Evolutionary conservation across 2,797 vertebrate species (phyloP).

Genomic region (Sebastes minor): DNA sequence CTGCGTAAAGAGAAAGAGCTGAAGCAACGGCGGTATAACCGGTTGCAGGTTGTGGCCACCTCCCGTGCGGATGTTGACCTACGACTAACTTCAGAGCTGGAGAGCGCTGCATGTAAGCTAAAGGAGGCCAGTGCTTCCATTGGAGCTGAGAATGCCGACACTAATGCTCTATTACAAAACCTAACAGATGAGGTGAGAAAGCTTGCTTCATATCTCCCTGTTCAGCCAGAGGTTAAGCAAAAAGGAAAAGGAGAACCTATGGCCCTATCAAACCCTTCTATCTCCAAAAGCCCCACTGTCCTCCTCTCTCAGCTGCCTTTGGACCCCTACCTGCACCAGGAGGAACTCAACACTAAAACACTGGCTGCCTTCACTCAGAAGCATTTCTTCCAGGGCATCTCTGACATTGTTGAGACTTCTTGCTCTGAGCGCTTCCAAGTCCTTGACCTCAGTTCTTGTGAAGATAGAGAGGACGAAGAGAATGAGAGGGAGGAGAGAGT

Average conservation of each 20-base stretch:
- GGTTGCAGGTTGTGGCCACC: constrained; percentile 82
- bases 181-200: constrained; percentile 77
- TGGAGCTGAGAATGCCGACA: constrained; percentile 77
- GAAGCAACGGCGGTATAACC: constrained; percentile 83
- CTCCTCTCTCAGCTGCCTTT: constrained; percentile 87
- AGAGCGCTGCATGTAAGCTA: constrained; percentile 62
- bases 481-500: constrained; percentile 50
- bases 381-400: constrained; percentile 81
- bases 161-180: constrained; percentile 81
- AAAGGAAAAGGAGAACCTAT: constrained; percentile 32
- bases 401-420: constrained; percentile 83
- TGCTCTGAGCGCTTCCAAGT: constrained; percentile 82
- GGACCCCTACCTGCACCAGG: constrained; percentile 85
- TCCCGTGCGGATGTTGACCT: constrained; percentile 74
- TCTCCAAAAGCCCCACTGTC: constrained; percentile 44
- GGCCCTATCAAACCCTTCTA: background rate
- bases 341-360: constrained; percentile 88
- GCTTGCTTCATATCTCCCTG: constrained; percentile 77
- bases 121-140: constrained; percentile 77
- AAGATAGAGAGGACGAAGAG: constrained; percentile 55
- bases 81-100: constrained; percentile 73
- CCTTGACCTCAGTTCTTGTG: constrained; percentile 76
- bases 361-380: constrained; percentile 83
- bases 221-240: constrained; percentile 26
- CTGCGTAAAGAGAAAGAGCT: constrained; percentile 84